Conservation (phyloP, 1,140 invertebrate genomes). For the Physella acuta region DNA sequence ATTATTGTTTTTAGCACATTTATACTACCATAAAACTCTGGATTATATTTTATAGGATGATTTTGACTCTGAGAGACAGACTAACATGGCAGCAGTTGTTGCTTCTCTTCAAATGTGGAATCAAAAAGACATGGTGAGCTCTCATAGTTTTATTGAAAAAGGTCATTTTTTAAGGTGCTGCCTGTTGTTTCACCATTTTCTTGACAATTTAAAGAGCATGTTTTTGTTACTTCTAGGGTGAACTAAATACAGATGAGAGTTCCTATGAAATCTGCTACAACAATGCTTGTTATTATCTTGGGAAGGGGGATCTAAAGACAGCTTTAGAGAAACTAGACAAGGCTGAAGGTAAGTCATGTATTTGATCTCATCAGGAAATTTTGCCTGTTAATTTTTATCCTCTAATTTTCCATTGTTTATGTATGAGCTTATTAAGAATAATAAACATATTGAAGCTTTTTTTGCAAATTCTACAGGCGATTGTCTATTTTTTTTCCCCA, state of each 20-base stretch:
- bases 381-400: too few species aligned
- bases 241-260: constrained; percentile 64
- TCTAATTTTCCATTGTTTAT: too few species aligned
- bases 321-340: constrained; percentile 79
- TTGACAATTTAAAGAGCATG: too few species aligned
- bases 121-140: constrained; percentile 46
- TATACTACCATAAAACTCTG: too few species aligned
- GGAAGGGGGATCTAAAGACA: constrained; percentile 71
- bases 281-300: constrained; percentile 77
- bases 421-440: too few species aligned
- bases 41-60: constrained; percentile 72
- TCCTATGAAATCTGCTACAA: constrained; percentile 92
- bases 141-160: neutral
- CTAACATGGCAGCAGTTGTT: constrained; percentile 87
- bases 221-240: constrained; percentile 54
- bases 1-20: too few species aligned
- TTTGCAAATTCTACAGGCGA: too few species aligned
- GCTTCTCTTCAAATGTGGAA: constrained; percentile 69
- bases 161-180: constrained; percentile 45
- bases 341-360: constrained; percentile 67
- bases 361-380: too few species aligned
- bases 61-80: constrained; percentile 89
- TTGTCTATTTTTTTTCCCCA: too few species aligned
- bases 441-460: too few species aligned
- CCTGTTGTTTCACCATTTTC: too few species aligned